These are phyloP conservation scores for Geotrupes spiniger DNA, from an alignment of 2,888 invertebrate species.

Conservation along the genomic window DNA sequence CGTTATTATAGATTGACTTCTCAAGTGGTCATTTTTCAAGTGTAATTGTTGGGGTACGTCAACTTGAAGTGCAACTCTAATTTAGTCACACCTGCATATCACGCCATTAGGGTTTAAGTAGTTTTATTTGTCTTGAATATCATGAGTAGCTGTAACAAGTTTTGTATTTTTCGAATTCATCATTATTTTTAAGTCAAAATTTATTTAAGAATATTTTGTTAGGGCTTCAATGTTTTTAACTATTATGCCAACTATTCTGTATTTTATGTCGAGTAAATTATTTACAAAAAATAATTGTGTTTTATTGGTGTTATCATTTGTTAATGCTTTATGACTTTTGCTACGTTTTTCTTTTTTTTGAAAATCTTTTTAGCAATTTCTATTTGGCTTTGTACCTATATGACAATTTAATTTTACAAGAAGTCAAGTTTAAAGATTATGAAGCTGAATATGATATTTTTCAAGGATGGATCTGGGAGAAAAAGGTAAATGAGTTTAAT, in stretches of 20 bases:
- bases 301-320: no score
- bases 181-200: conserved; percentile 13
- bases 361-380: no score
- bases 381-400: no score
- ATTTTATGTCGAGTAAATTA: conserved; percentile 19
- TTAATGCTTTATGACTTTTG: no score
- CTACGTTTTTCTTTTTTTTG: no score
- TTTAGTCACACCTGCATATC: conserved; percentile 19
- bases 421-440: no score
- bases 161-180: conserved; percentile 16
- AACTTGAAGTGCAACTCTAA: conserved; percentile 18
- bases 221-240: conserved; percentile 12
- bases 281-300: conserved; percentile 11
- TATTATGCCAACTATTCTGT: conserved; percentile 16
- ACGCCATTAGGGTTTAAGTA: conserved; percentile 17
- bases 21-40: background rate
- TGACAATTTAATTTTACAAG: no score
- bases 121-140: conserved; percentile 12
- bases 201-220: conserved; percentile 10
- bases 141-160: conserved; percentile 16
- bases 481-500: no score
- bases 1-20: no score
- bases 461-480: no score
- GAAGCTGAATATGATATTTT: no score
- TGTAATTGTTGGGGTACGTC: conserved; percentile 7